Evolutionary conservation across 2,797 vertebrate genomes (phyloP).

Genomic region (Micropoecilia bifurca): DNA sequence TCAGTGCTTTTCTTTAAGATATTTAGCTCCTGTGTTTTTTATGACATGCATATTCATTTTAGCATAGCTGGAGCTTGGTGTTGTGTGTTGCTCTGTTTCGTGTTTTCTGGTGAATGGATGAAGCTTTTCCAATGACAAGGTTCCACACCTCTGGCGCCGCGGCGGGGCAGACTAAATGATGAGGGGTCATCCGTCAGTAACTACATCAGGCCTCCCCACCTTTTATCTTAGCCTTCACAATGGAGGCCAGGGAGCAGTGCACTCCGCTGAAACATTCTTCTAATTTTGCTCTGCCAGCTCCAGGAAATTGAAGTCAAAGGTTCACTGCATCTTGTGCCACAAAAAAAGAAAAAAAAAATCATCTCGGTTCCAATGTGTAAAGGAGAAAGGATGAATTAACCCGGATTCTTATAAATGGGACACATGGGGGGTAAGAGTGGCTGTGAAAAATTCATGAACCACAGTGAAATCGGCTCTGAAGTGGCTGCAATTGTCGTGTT

Average conservation of each 20-base stretch:
- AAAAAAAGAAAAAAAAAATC: slow-evolving; percentile 71
- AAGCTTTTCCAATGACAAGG: slow-evolving; percentile 28
- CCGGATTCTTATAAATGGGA: slow-evolving; percentile 65
- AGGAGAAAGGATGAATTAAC: slow-evolving; percentile 71
- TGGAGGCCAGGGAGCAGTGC: slow-evolving; percentile 49
- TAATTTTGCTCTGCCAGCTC: slow-evolving; percentile 72
- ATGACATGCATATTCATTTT: not conserved
- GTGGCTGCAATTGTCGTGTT: slow-evolving; percentile 18
- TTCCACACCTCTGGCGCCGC: slow-evolving; percentile 9
- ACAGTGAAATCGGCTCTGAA: slow-evolving; percentile 27
- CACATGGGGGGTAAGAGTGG: slow-evolving; percentile 41
- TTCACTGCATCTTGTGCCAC: slow-evolving; percentile 72
- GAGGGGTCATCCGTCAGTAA: slow-evolving; percentile 53
- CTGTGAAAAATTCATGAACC: slow-evolving; percentile 60
- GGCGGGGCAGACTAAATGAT: slow-evolving; percentile 41
- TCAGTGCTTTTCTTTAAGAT: not conserved
- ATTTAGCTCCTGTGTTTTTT: not conserved
- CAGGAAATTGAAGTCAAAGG: slow-evolving; percentile 83
- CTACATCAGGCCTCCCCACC: slow-evolving; percentile 40
- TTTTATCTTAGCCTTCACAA: slow-evolving; percentile 49
- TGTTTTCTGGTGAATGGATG: slow-evolving; percentile 8
- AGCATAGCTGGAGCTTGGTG: not conserved
- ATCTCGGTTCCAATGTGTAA: slow-evolving; percentile 61
- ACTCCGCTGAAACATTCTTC: slow-evolving; percentile 70
- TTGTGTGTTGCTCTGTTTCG: not conserved